Conservation (phyloP, 2,113 vertebrate species). For the Cyrtonyx montezumae region DNA sequence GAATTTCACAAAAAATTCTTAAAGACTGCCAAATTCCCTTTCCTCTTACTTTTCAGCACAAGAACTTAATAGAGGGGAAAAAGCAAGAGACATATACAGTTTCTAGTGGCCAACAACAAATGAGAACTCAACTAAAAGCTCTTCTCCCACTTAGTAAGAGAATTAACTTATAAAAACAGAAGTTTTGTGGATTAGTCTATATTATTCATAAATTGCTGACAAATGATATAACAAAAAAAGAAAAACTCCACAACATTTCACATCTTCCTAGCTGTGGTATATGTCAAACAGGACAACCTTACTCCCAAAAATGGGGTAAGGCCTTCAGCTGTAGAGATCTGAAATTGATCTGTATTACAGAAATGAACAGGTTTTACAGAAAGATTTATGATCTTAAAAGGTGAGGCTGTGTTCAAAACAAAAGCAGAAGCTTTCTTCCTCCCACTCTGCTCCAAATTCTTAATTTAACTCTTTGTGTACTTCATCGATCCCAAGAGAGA, state of each 20-base stretch:
- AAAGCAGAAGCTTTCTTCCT: background rate
- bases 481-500: background rate
- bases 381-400: background rate
- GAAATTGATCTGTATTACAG: background rate
- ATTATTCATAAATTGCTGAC: background rate
- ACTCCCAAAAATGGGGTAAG: background rate
- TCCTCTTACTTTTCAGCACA: background rate
- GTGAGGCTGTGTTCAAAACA: background rate
- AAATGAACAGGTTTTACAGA: background rate
- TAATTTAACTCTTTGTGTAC: background rate
- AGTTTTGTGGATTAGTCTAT: background rate
- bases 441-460: background rate
- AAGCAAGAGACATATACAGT: background rate
- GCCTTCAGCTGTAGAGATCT: background rate
- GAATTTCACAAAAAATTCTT: background rate
- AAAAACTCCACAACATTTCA: background rate
- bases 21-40: background rate
- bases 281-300: background rate
- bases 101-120: background rate
- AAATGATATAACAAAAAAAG: background rate
- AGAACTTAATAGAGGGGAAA: rapidly evolving
- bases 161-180: rapidly evolving
- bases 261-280: background rate
- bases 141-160: background rate
- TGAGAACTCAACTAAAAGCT: background rate